Percentiles rank a stretch among this genome's conserved stretches.
Conservation (phyloP, 2,888 invertebrate species). For the Anticlea derivata region DNA sequence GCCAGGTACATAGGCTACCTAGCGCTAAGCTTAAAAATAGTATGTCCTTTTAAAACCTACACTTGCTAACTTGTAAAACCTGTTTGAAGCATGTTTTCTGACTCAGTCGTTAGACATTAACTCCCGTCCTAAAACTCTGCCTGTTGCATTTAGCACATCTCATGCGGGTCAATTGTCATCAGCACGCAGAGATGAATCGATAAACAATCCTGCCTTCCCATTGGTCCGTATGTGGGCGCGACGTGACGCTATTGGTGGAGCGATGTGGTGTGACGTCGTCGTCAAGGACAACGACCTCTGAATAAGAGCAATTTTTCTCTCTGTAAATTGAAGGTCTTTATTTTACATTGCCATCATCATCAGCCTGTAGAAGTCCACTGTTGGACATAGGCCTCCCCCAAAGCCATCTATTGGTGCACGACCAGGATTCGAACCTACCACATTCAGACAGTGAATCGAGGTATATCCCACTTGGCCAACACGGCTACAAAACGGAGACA, state of each 20-base stretch:
- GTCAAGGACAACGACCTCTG: conserved; percentile 67
- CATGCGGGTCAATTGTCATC: conserved; percentile 42
- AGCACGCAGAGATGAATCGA: conserved; percentile 58
- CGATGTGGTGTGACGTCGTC: conserved; percentile 57
- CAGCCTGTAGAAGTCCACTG: too few relatives aligned
- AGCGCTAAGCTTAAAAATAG: too few relatives aligned
- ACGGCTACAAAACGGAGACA: too few relatives aligned
- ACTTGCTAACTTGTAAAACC: not conserved
- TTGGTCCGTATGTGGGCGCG: conserved; percentile 62
- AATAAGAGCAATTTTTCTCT: conserved; percentile 67
- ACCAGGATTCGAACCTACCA: too few relatives aligned
- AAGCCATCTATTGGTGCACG: too few relatives aligned
- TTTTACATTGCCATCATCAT: too few relatives aligned
- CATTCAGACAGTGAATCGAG: too few relatives aligned
- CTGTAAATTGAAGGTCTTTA: too few relatives aligned
- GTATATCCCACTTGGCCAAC: too few relatives aligned
- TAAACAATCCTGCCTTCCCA: conserved; percentile 48
- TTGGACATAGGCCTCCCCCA: too few relatives aligned
- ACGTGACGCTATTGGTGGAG: conserved; percentile 53
- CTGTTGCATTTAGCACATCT: conserved; percentile 39
- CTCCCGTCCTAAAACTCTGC: conserved; percentile 8
- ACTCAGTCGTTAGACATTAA: not conserved
- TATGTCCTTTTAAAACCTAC: too few relatives aligned
- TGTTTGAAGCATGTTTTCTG: not conserved
- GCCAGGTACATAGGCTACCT: too few relatives aligned